phyloP scores from a whole-genome alignment of 2,797 vertebrate genomes.

The Apodemus agrarius region DNA sequence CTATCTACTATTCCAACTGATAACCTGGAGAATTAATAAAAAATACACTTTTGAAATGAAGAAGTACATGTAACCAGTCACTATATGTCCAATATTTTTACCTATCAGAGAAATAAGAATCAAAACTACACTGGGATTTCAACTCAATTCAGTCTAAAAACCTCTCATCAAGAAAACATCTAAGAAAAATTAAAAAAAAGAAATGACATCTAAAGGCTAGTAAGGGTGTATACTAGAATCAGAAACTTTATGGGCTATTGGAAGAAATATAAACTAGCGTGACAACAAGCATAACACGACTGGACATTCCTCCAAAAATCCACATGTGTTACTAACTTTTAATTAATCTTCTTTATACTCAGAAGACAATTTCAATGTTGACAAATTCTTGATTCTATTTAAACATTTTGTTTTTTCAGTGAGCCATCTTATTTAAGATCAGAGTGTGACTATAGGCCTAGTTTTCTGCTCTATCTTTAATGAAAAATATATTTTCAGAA shows the following conservation, averaged over 20 bases:
- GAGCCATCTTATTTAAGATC: background rate
- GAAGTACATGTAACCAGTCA: background rate
- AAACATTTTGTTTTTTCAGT: background rate
- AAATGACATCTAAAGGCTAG: background rate
- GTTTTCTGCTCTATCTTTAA: background rate
- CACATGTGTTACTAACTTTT: background rate
- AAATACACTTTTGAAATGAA: background rate
- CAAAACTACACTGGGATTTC: background rate
- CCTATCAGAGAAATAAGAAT: background rate
- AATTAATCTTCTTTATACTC: background rate
- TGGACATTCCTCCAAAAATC: background rate
- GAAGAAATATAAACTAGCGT: background rate
- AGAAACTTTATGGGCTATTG: background rate
- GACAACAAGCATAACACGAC: background rate
- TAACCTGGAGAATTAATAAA: background rate
- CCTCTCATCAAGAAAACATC: background rate
- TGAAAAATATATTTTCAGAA: background rate
- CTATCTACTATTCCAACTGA: background rate
- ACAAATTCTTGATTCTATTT: background rate
- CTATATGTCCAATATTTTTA: background rate
- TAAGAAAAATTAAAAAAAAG: too few species aligned
- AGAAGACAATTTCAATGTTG: background rate
- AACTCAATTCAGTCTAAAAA: background rate
- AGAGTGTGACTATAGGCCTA: background rate
- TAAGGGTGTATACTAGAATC: background rate